These are phyloP conservation scores for Mastomys natalensis DNA, from an alignment of 2,113 vertebrate genomes.

Conservation along the genomic window DNA sequence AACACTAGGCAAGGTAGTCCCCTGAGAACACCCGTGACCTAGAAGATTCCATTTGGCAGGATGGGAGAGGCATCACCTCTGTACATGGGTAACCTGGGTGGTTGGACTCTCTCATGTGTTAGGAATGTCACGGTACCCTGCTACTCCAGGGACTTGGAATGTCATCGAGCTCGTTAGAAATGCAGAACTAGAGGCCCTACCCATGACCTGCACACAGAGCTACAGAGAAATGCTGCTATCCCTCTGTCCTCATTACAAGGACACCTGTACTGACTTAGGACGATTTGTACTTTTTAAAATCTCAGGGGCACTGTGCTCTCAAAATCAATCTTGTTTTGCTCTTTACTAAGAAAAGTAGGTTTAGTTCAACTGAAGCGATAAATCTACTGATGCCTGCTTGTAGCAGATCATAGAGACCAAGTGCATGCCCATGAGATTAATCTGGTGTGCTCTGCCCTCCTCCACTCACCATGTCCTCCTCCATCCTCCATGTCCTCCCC, in stretches of 20 bases:
- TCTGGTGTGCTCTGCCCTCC: fast-evolving
- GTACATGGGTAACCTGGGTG: neutral
- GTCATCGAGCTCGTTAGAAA: neutral
- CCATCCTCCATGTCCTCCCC: too few relatives aligned
- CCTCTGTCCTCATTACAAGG: neutral
- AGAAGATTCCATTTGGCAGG: neutral
- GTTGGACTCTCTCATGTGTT: neutral
- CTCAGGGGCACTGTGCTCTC: neutral
- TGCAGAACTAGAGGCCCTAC: neutral
- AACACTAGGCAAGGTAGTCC: neutral
- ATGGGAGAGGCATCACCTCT: neutral
- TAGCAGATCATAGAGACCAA: neutral
- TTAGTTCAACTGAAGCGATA: neutral
- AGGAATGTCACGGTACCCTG: neutral
- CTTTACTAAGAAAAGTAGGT: conserved; percentile 53
- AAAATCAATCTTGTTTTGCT: neutral
- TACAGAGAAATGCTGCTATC: neutral
- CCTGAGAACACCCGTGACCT: neutral
- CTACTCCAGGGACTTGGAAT: neutral
- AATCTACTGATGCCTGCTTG: neutral
- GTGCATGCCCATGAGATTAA: too few relatives aligned
- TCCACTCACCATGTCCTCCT: too few relatives aligned
- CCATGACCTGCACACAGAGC: fast-evolving
- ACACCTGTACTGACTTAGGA: neutral
- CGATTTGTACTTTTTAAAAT: neutral